Evolutionary conservation across 2,888 invertebrate species (phyloP), one percentile per base, ranked within the genome.

Genomic region (Monochamus alternatus): DNA sequence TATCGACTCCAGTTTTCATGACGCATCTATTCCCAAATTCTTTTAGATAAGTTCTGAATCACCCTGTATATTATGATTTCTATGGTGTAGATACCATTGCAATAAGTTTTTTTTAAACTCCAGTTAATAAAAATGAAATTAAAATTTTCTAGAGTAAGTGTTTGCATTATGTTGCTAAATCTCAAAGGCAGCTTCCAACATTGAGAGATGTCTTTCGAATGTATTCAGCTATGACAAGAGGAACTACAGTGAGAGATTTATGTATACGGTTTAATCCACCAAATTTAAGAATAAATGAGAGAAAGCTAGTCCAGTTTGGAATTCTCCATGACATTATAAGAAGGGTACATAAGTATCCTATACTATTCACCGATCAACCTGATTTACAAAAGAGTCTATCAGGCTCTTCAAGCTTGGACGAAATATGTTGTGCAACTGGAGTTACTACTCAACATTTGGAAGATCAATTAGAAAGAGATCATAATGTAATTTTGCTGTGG

Each of bases 401-500:
- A 62, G 98, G 98, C 0, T 90, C 91, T 0, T 93, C 94, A 78
- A 95, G 94, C 87, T 92, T 95, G 74, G 98, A 98, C 89, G 96
- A 97, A 89, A 97, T 98, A 84, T 97, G 98, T 88, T 96, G 97
- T 86, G 92, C 94, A 75, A 94, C 95, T 9, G 94, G 94, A 14
- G 91, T 96, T 60, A 94, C 94, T 73, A 91, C 94, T 5, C 92
- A 93, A 59, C 93, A 95, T 77, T 91, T 97, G 69, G 96, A 96
- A 85, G 94, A 95, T 82, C 93, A 95, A 78, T 93, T 97, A 22
- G 97, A 97, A 84, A 93, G 93, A 76, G 97, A 97, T 89, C 93
- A 95, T 43, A 95, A 94, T 89, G 93, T 96, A 74, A 91, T 94
- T 66, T 91, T 96, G 83, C 92, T 97, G 78, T 96, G 95, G 94